Conservation (phyloP, 2,888 invertebrate species). For the Temnothorax ravouxi region DNA sequence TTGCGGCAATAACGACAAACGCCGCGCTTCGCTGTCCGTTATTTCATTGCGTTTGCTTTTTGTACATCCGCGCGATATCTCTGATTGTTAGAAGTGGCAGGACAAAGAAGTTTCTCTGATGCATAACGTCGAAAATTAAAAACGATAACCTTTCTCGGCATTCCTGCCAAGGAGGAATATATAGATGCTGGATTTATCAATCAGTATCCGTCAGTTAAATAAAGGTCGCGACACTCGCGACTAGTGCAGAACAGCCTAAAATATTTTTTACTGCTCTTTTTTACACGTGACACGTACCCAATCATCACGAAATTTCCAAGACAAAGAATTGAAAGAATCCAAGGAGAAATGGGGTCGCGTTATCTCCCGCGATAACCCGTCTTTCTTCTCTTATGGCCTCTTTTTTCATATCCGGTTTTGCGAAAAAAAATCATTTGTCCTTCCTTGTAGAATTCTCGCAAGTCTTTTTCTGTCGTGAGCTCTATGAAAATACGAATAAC, state of each 20-base stretch:
- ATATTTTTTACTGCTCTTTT: background rate
- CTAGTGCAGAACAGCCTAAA: conserved; percentile 3
- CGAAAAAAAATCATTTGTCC: conserved; percentile 34
- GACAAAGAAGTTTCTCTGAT: background rate
- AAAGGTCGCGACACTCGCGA: conserved; percentile 23
- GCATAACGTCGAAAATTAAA: conserved; percentile 19
- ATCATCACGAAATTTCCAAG: conserved; percentile 44
- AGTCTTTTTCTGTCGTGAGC: conserved; percentile 28
- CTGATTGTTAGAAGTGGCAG: background rate
- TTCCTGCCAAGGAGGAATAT: background rate
- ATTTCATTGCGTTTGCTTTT: background rate
- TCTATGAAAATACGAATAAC: conserved; percentile 36
- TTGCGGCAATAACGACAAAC: background rate
- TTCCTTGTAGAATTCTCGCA: background rate
- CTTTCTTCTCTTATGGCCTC: background rate
- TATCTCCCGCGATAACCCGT: conserved; percentile 31
- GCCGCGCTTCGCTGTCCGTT: background rate
- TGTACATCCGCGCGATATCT: background rate
- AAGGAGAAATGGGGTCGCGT: conserved; percentile 28
- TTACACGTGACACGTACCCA: conserved; percentile 10
- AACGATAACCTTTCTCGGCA: conserved; percentile 22
- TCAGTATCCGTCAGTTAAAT: conserved; percentile 34
- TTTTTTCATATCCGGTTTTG: conserved; percentile 16
- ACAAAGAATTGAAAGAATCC: conserved; percentile 40
- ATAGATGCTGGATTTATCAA: conserved; percentile 1